Evolutionary conservation across 2,797 vertebrate species (phyloP).

Genomic region (Aeoliscus strigatus): DNA sequence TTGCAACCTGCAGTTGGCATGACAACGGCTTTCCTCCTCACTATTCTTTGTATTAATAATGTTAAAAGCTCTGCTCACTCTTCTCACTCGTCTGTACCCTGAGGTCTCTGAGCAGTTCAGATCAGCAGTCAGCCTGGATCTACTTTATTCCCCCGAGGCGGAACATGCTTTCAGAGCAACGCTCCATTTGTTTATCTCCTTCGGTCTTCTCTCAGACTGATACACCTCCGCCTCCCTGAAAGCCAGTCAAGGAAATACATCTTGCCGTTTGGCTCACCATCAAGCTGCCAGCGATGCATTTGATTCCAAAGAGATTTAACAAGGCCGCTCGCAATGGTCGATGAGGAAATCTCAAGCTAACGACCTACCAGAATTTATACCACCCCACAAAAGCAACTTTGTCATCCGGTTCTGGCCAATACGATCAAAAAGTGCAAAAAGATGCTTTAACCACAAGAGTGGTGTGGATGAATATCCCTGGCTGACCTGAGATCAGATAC

Average conservation of each 20-base stretch:
- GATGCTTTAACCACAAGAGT: slow-evolving; percentile 37
- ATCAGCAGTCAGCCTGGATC: too few relatives aligned
- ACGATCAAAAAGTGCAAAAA: slow-evolving; percentile 34
- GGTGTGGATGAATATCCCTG: slow-evolving; percentile 56
- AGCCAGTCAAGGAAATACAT: slow-evolving; percentile 53
- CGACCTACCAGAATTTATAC: slow-evolving; percentile 24
- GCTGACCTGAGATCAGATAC: slow-evolving; percentile 42
- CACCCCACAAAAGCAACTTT: slow-evolving; percentile 32
- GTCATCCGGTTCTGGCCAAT: slow-evolving; percentile 28
- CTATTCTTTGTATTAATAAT: too few relatives aligned
- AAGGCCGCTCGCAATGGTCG: too few relatives aligned
- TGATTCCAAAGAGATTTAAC: slow-evolving; percentile 53
- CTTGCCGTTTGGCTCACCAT: slow-evolving; percentile 47
- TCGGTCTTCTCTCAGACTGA: slow-evolving; percentile 22
- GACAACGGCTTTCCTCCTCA: too few relatives aligned
- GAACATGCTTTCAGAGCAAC: too few relatives aligned
- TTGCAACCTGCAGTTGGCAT: too few relatives aligned
- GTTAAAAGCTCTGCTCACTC: too few relatives aligned
- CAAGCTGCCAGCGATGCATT: slow-evolving; percentile 46
- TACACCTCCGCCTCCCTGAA: slow-evolving; percentile 39
- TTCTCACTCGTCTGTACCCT: too few relatives aligned
- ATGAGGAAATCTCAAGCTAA: slow-evolving; percentile 35
- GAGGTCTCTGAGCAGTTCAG: too few relatives aligned
- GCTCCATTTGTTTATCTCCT: slow-evolving; percentile 8
- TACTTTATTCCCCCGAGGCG: too few relatives aligned